phyloP scores from a whole-genome alignment of 2,113 vertebrate species.

The Oreotragus oreotragus region DNA sequence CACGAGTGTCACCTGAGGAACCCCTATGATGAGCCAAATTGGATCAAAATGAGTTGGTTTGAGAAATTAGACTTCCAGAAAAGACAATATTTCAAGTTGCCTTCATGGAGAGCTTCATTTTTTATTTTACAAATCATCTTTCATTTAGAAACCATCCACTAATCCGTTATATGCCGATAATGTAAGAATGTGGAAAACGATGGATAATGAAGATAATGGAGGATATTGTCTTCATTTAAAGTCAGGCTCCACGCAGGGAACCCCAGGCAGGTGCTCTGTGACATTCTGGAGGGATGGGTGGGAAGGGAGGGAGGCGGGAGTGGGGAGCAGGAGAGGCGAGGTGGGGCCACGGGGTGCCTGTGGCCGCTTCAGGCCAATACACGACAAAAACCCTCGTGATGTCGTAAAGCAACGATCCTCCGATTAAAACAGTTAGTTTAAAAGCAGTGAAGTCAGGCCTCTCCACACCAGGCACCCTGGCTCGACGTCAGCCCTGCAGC shows the following conservation, averaged over 20 bases:
- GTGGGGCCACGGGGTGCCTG: fast-evolving
- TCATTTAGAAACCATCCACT: not conserved
- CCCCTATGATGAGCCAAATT: not conserved
- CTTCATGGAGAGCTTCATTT: not conserved
- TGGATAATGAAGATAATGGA: not conserved
- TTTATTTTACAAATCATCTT: not conserved
- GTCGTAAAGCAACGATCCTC: fast-evolving
- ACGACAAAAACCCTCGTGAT: fast-evolving
- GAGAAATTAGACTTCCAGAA: not conserved
- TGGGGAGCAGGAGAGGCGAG: fast-evolving
- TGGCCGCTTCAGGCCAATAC: not conserved
- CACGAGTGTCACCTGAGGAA: not conserved
- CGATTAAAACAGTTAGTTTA: not conserved
- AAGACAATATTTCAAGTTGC: not conserved
- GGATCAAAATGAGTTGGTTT: not conserved
- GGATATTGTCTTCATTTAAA: not conserved
- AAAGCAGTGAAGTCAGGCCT: not conserved
- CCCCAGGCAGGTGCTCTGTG: not conserved
- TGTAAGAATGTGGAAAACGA: not conserved
- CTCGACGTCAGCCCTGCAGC: not conserved
- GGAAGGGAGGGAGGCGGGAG: not conserved
- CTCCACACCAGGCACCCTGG: fast-evolving
- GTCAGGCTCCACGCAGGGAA: not conserved
- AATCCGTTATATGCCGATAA: not conserved
- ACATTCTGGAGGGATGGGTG: not conserved